Conservation (phyloP, 2,888 invertebrate species). For the Byasa hedistus region DNA sequence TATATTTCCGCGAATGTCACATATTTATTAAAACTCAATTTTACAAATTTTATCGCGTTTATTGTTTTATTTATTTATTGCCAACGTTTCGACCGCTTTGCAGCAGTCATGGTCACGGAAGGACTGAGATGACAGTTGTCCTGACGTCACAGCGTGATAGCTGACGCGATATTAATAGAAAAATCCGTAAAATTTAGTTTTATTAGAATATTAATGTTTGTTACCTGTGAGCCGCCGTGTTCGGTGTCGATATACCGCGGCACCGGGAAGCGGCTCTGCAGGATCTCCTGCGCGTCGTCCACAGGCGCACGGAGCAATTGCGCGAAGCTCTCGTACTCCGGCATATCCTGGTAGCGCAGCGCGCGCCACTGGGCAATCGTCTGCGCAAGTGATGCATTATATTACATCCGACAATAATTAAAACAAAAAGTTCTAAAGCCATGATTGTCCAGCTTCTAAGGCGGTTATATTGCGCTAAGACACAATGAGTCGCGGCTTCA, state of each 20-base stretch:
- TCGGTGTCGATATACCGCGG: constrained; percentile 99
- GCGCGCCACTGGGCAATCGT: constrained; percentile 99
- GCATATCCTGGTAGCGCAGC: constrained; percentile 96
- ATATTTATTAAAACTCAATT: no score
- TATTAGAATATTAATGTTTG: background rate
- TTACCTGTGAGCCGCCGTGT: constrained; percentile 96
- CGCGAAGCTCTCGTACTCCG: constrained; percentile 98
- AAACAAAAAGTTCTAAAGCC: background rate
- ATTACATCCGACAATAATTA: background rate
- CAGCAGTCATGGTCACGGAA: no score
- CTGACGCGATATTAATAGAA: no score
- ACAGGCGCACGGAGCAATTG: constrained; percentile 97
- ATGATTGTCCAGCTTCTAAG: background rate
- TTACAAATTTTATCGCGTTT: no score
- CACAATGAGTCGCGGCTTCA: no score
- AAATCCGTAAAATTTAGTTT: no score
- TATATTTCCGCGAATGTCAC: no score
- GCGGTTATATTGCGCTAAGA: background rate
- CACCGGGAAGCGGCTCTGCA: constrained; percentile 98
- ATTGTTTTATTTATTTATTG: no score
- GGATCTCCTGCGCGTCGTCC: constrained; percentile 98
- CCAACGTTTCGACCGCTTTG: no score
- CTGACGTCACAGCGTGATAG: no score
- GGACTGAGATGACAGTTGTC: no score
- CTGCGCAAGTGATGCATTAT: constrained; percentile 63